phyloP scores from a whole-genome alignment of 2,113 vertebrate species.

The Myotis lucifugus region DNA sequence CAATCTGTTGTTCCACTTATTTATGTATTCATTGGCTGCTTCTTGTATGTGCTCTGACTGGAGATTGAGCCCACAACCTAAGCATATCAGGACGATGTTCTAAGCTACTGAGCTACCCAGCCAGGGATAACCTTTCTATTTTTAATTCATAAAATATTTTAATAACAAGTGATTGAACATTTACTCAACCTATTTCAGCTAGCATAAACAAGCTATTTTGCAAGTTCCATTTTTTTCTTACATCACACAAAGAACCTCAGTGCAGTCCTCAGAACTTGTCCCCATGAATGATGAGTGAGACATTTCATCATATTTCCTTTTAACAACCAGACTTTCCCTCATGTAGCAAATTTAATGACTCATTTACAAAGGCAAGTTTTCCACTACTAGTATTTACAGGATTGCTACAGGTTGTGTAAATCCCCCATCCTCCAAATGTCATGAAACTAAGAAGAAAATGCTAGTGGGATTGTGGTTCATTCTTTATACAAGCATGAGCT shows the following conservation, averaged over 20 bases:
- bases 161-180: neutral
- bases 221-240: neutral
- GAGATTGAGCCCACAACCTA: neutral
- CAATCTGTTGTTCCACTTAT: neutral
- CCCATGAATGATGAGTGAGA: constrained; percentile 48
- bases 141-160: neutral
- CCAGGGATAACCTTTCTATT: neutral
- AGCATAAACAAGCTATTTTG: constrained; percentile 50
- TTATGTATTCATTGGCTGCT: neutral
- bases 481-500: neutral
- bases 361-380: constrained; percentile 51
- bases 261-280: neutral
- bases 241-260: constrained; percentile 48
- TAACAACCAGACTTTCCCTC: constrained; percentile 62
- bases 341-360: constrained; percentile 56
- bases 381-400: constrained; percentile 11
- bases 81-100: too few relatives aligned
- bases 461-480: neutral
- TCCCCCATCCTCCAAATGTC: neutral
- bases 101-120: neutral
- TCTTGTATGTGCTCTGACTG: neutral
- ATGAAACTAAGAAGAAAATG: neutral
- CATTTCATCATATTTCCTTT: constrained; percentile 67
- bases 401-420: neutral
- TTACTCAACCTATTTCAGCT: neutral